Evolutionary conservation across 2,888 invertebrate genomes (phyloP), one percentile per base, ranked within the genome.

Genomic region (Physocephala rufipes): DNA sequence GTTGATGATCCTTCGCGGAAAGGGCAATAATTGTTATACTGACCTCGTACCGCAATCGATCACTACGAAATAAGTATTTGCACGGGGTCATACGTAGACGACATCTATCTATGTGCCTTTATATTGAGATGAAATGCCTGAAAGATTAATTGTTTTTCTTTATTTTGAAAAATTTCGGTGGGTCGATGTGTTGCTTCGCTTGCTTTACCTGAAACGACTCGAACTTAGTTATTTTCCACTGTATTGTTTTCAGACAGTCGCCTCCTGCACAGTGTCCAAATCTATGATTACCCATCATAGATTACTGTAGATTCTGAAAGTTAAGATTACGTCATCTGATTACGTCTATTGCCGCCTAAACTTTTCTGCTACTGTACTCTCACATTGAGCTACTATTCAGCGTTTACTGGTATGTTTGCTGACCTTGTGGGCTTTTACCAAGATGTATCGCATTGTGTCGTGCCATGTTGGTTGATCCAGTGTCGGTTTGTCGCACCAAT

Each of bases 81-180:
- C 9, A 36, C 4, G 9, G 36, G 9, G 36, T 36, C 9, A 36
- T 36, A 36, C 36, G 36, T 36, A 36, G 36, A 36, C 28, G 24
- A 26, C 21, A 30, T 43, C 19, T 47, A 49, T 28, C 16, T 58
- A 9, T 21, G 16, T 24, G 21, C 47, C 28, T 59, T 59, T 21
- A 51, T 61, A 62, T 61, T 26, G 67, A 53, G 67, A n/a, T 51
- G 67, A 67, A 73, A 63, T 71, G 71, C 70, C 70, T 69, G 55
- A 67, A 74, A 74, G 74, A 74, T 74, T 74, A 70, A 74, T 73
- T 70, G 65, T 53, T 53, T 62, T 59, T 62, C 70, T 70, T 66
- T 71, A 65, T 71, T 67, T 71, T 63, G 71, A 59, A 28, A 51
- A 51, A 30, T 49, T 47, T 67, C 36, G 47, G 65, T 49, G 51